Evolutionary conservation across 2,797 vertebrate genomes (phyloP).

Genomic region (Erithacus rubecula): DNA sequence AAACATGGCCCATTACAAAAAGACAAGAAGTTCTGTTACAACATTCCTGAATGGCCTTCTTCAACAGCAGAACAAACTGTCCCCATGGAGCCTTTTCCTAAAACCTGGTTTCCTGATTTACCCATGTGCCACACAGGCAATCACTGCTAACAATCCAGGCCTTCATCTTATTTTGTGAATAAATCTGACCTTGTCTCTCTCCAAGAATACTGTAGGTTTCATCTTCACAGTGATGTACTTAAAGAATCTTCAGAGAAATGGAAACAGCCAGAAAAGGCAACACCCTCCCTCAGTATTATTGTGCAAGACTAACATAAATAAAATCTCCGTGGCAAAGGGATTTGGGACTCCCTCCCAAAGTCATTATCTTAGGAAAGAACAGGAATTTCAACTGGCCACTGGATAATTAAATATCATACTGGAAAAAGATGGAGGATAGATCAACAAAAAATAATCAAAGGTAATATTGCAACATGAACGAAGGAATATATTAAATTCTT

Average conservation of each 20-base stretch:
- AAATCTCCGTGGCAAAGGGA: neutral
- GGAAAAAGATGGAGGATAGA: slow-evolving; percentile 40
- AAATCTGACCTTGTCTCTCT: neutral
- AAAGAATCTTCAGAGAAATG: neutral
- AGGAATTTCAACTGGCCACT: slow-evolving; percentile 65
- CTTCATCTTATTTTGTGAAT: neutral
- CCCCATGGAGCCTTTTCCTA: neutral
- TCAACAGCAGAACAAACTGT: neutral
- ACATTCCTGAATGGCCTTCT: neutral
- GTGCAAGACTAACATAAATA: slow-evolving; percentile 20
- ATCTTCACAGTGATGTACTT: slow-evolving; percentile 64
- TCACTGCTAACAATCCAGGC: neutral
- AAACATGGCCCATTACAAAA: neutral
- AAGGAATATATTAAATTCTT: slow-evolving; percentile 53
- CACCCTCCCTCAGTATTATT: neutral
- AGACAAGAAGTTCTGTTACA: neutral
- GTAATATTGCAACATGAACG: slow-evolving; percentile 61
- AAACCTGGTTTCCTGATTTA: neutral
- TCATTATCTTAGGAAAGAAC: slow-evolving; percentile 3
- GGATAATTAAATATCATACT: slow-evolving; percentile 51
- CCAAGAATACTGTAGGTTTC: slow-evolving; percentile 4
- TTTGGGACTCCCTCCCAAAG: neutral
- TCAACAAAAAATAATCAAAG: slow-evolving; percentile 18
- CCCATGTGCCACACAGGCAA: neutral
- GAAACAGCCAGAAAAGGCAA: neutral